These are phyloP conservation scores for Camelus bactrianus DNA, from an alignment of 2,113 vertebrate species.

Conservation along the genomic window DNA sequence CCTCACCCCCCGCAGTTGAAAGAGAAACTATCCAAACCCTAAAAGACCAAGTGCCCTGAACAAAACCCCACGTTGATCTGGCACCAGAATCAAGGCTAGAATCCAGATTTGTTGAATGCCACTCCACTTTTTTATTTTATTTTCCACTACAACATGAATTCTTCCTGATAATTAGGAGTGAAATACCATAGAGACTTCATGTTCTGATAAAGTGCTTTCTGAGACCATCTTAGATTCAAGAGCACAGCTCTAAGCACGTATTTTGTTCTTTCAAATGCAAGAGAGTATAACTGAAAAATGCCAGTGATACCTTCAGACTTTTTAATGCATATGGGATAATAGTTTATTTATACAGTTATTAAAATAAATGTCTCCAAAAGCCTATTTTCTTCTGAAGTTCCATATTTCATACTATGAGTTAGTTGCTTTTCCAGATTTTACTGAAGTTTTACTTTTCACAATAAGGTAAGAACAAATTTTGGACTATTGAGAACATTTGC, in stretches of 20 bases:
- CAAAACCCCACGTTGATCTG: neutral
- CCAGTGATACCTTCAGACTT: constrained; percentile 38
- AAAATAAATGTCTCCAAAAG: constrained; percentile 66
- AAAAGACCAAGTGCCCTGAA: neutral
- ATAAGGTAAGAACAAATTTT: constrained; percentile 70
- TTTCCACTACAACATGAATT: neutral
- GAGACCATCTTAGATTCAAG: constrained; percentile 2
- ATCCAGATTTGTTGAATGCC: neutral
- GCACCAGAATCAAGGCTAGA: neutral
- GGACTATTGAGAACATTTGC: constrained; percentile 72
- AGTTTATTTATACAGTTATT: constrained; percentile 72
- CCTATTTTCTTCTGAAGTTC: constrained; percentile 65
- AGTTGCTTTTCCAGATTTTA: constrained; percentile 78
- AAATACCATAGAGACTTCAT: neutral
- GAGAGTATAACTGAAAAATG: constrained; percentile 3
- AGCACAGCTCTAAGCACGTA: neutral
- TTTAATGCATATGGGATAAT: constrained; percentile 8
- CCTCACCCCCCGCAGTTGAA: neutral
- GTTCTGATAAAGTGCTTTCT: neutral
- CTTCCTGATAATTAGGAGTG: neutral
- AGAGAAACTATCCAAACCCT: neutral
- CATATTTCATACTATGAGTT: constrained; percentile 67
- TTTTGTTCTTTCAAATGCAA: constrained; percentile 31
- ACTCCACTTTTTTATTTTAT: neutral
- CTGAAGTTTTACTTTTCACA: constrained; percentile 74